phyloP scores from a whole-genome alignment of 2,797 vertebrate species.

The Acanthiza pusilla region DNA sequence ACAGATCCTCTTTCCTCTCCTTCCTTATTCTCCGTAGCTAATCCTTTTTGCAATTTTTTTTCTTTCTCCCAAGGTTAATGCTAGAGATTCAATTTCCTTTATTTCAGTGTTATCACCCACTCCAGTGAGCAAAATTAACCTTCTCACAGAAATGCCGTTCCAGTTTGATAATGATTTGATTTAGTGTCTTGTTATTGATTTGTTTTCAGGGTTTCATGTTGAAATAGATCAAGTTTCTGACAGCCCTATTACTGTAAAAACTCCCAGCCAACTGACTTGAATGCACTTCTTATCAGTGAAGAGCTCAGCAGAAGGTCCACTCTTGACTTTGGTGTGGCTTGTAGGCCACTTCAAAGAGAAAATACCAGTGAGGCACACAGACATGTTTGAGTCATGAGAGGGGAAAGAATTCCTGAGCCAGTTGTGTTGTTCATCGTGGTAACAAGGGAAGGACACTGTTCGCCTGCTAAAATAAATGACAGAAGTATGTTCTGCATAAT shows the following conservation, averaged over 20 bases:
- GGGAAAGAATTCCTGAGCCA: background rate
- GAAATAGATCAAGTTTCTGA: conserved; percentile 69
- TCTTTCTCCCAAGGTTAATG: conserved; percentile 40
- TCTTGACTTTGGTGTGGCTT: background rate
- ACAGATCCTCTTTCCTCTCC: background rate
- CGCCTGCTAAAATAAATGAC: background rate
- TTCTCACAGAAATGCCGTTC: conserved; percentile 48
- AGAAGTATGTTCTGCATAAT: background rate
- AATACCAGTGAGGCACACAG: background rate
- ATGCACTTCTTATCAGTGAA: conserved; percentile 18
- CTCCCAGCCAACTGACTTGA: conserved; percentile 45
- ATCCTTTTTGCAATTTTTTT: background rate
- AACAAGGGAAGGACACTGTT: background rate
- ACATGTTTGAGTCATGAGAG: background rate
- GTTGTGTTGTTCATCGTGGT: background rate
- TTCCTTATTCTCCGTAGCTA: background rate
- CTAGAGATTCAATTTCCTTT: conserved; percentile 47
- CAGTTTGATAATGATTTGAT: conserved; percentile 67
- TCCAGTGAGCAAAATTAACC: conserved; percentile 67
- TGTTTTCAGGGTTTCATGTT: conserved; percentile 57
- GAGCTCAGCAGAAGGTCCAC: background rate
- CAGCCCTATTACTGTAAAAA: conserved; percentile 67
- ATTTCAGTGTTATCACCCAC: conserved; percentile 33
- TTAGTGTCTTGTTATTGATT: conserved; percentile 71
- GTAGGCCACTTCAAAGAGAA: background rate